phyloP scores from a whole-genome alignment of 1,140 invertebrate species.

The Drosophila trapezifrons region DNA sequence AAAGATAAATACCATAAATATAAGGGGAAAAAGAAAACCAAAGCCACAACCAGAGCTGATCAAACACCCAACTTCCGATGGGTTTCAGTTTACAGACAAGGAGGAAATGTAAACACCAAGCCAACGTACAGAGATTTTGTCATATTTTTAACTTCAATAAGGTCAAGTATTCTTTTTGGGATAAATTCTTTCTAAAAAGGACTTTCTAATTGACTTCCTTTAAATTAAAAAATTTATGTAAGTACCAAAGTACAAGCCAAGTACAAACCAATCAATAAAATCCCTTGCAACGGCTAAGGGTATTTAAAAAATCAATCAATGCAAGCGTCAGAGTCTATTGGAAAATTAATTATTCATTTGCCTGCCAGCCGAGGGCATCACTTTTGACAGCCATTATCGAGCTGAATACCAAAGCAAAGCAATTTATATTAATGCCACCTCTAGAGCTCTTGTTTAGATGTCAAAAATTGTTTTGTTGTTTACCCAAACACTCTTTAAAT shows the following conservation, averaged over 20 bases:
- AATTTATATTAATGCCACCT: slow-evolving; percentile 37
- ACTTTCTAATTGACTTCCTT: background rate
- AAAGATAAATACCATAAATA: slow-evolving; percentile 12
- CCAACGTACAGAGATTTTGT: background rate
- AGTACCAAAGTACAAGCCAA: background rate
- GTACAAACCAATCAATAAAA: background rate
- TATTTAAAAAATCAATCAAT: background rate
- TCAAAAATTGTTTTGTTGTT: background rate
- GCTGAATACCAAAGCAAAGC: slow-evolving; percentile 30
- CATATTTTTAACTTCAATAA: background rate
- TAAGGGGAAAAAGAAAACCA: slow-evolving; percentile 10
- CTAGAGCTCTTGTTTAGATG: slow-evolving; percentile 2
- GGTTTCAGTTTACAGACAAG: slow-evolving; percentile 39
- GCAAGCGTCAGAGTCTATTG: slow-evolving; percentile 15
- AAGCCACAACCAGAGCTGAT: slow-evolving; percentile 27
- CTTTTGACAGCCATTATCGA: slow-evolving; percentile 36
- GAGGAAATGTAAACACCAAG: too few relatives aligned
- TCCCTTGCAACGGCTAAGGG: background rate
- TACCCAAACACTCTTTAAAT: background rate
- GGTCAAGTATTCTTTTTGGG: background rate
- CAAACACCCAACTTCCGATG: slow-evolving; percentile 52
- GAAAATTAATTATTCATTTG: slow-evolving; percentile 29
- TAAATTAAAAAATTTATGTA: background rate
- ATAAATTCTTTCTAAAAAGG: background rate
- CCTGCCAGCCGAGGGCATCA: slow-evolving; percentile 4